Conservation (phyloP, 2,888 invertebrate species). For the Gari tellinella region DNA sequence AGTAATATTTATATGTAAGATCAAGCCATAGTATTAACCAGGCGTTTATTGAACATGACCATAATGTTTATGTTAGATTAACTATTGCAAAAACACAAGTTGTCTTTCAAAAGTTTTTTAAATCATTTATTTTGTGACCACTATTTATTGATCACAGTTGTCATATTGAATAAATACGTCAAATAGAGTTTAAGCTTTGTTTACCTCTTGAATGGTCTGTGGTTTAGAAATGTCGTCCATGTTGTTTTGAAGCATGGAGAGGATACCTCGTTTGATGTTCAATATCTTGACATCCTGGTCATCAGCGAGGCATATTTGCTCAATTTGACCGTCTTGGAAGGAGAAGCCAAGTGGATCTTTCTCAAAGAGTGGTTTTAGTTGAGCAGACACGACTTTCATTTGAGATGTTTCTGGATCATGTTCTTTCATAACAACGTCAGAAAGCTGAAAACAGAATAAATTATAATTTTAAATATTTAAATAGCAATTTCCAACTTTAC, state of each 20-base stretch:
- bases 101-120: no score
- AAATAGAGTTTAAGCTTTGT: no score
- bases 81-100: no score
- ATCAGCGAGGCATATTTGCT: constrained; percentile 44
- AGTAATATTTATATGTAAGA: no score
- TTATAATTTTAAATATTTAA: no score
- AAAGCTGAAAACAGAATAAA: constrained; percentile 34
- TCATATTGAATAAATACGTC: no score
- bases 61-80: no score
- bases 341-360: constrained; percentile 48
- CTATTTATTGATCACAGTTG: no score
- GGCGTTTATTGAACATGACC: no score
- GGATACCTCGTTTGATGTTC: constrained; percentile 58
- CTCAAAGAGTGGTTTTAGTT: constrained; percentile 28
- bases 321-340: constrained; percentile 56
- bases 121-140: no score
- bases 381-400: constrained; percentile 30
- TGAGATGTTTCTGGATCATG: constrained; percentile 50
- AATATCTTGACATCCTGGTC: constrained; percentile 27
- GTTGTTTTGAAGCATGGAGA: constrained; percentile 55
- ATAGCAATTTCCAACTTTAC: no score
- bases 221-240: constrained; percentile 52
- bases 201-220: constrained; percentile 51
- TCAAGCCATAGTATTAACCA: no score
- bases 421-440: constrained; percentile 46